Evolutionary conservation across 1,140 invertebrate species (phyloP).

Genomic region (Hycleus phaleratus): DNA sequence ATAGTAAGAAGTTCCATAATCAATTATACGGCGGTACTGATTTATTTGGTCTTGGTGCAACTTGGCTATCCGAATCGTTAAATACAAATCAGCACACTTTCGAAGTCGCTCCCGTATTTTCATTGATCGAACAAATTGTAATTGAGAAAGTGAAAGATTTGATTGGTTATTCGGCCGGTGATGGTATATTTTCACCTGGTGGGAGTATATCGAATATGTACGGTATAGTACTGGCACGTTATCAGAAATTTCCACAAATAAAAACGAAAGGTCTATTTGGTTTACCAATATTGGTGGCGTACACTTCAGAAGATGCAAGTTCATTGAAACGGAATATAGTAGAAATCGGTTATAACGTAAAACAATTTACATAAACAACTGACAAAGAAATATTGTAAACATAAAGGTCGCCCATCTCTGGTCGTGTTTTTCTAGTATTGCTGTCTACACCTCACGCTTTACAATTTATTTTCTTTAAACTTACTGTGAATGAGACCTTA

Average conservation of each 20-base stretch:
- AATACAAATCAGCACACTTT: constrained; percentile 76
- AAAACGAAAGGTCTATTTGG: constrained; percentile 61
- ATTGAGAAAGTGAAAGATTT: constrained; percentile 52
- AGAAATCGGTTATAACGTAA: too few species aligned
- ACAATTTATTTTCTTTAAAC: too few species aligned
- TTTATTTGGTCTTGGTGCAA: constrained; percentile 62
- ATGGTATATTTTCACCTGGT: constrained; percentile 72
- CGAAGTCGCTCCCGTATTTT: constrained; percentile 71
- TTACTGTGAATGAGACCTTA: too few species aligned
- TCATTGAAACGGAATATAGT: neutral
- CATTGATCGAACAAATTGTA: constrained; percentile 59
- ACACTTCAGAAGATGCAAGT: constrained; percentile 69
- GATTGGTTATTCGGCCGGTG: constrained; percentile 57
- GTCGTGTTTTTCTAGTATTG: too few species aligned
- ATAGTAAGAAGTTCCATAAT: constrained; percentile 64
- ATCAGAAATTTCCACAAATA: constrained; percentile 60
- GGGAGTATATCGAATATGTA: constrained; percentile 82
- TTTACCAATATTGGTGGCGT: constrained; percentile 54
- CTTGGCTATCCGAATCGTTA: constrained; percentile 65
- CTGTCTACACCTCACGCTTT: too few species aligned
- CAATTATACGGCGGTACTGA: constrained; percentile 69
- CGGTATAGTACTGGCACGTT: constrained; percentile 71
- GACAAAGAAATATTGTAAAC: too few species aligned
- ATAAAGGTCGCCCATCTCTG: too few species aligned
- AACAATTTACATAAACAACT: too few species aligned